phyloP scores from a whole-genome alignment of 1,140 invertebrate species.

The Orchestia grillus region DNA sequence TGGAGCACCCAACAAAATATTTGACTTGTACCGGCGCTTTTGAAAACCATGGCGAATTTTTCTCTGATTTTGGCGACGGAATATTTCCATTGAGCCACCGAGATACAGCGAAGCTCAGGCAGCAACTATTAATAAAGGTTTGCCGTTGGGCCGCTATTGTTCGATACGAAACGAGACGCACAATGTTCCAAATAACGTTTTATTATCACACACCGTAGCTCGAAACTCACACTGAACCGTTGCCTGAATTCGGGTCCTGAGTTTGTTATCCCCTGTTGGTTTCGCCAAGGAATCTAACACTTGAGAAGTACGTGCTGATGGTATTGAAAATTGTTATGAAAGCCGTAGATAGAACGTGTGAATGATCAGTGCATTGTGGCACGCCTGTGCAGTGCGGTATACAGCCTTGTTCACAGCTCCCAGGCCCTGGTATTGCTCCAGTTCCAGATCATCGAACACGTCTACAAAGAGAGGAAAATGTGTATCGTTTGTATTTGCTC shows the following conservation, averaged over 20 bases:
- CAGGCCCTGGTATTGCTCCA: neutral
- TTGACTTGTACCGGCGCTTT: neutral
- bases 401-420: too few species aligned
- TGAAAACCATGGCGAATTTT: neutral
- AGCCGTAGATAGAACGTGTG: neutral
- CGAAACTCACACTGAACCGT: neutral
- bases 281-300: neutral
- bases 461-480: constrained; percentile 25
- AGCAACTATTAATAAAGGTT: constrained; percentile 46
- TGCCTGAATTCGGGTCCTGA: neutral
- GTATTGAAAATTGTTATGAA: constrained; percentile 10
- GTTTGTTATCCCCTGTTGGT: neutral
- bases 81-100: neutral
- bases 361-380: neutral
- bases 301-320: neutral
- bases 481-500: constrained; percentile 10
- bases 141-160: neutral
- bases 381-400: neutral
- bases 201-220: neutral
- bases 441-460: neutral
- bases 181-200: constrained; percentile 18
- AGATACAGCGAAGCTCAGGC: neutral
- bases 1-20: neutral
- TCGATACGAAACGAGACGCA: neutral
- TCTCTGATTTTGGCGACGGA: neutral